Evolutionary conservation across 2,888 invertebrate species (phyloP), one percentile per base, ranked within the genome.

Genomic region (Trachelus troglodyta): DNA sequence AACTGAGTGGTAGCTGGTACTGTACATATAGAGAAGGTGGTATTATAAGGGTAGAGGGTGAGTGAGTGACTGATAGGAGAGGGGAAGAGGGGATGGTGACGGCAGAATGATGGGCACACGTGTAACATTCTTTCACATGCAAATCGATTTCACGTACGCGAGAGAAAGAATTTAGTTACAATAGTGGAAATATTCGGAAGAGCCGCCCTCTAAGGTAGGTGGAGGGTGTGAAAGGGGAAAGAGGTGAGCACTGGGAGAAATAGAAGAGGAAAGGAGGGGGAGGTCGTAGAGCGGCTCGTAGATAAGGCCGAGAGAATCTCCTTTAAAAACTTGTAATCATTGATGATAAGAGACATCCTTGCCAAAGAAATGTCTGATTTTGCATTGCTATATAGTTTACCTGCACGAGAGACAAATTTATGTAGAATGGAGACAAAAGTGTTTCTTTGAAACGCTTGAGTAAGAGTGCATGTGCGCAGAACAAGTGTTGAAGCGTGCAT

Each of bases 241-340:
- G 79, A 77, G n/a, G 69, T 31, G 30, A 34, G 30, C 31, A 31
- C 35, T 11, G 34, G 15, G 34, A 73, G 68, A 73, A 34, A n/a
- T 56, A 35, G 56, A 15, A 56, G 23, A 15, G 23, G 23, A 56
- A 56, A 23, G 23, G 56, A 23, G 6, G 56, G 56, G 56, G 0
- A 23, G 23, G 56, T 56, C 23, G 23, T 9, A 34, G 34, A 33
- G 11, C 11, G 56, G 30, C 30, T 33, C 69, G 68, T 35, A 69
- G 77, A 75, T 78, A 79, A 78, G 74, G 40, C 37, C 76, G 73
- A 79, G 83, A 79, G 83, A 82, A 85, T 83, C 81, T 81, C 84
- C 79, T 84, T 86, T 86, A 87, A 87, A 87, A 87, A 86, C 86
- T 87, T 84, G 86, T 87, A 86, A 87, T 88, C 86, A 84, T 85